Evolutionary conservation across 2,113 vertebrate genomes (phyloP).

Genomic region (Nibea albiflora): DNA sequence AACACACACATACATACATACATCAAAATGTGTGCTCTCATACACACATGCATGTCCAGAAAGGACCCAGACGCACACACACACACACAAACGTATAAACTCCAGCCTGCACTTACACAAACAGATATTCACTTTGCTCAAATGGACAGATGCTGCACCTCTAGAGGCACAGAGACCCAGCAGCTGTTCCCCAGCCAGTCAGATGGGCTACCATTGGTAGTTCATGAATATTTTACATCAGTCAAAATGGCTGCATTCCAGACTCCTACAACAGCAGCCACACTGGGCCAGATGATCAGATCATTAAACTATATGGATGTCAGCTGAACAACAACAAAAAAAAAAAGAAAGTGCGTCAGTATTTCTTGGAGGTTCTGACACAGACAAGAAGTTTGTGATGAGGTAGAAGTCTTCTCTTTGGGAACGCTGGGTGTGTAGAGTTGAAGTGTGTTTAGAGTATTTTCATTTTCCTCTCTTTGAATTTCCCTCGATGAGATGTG

Average conservation of each 20-base stretch:
- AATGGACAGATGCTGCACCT: slow-evolving; percentile 86
- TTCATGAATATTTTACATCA: slow-evolving; percentile 86
- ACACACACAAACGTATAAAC: neutral
- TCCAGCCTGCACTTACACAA: slow-evolving; percentile 55
- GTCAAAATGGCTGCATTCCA: slow-evolving; percentile 81
- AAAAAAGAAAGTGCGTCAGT: slow-evolving; percentile 13
- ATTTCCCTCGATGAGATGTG: no score
- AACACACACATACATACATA: slow-evolving; percentile 22
- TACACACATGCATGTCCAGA: slow-evolving; percentile 18
- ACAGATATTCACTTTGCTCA: slow-evolving; percentile 64
- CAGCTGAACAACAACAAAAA: slow-evolving; percentile 30
- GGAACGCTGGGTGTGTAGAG: neutral
- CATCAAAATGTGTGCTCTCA: slow-evolving; percentile 16
- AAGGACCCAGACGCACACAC: neutral
- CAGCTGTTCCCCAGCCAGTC: slow-evolving; percentile 85
- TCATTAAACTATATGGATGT: slow-evolving; percentile 72
- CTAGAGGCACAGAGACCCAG: slow-evolving; percentile 83
- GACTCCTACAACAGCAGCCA: slow-evolving; percentile 76
- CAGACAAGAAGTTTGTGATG: slow-evolving; percentile 22
- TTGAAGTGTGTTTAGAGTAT: no score
- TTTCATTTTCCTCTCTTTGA: no score
- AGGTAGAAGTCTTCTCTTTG: no score
- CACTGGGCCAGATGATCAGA: slow-evolving; percentile 72
- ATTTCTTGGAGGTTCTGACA: slow-evolving; percentile 31
- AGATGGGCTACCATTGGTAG: slow-evolving; percentile 82